Percentiles rank a stretch among this genome's conserved stretches.
Evolutionary conservation across 1,140 invertebrate species (phyloP).

Genomic region (Drosophila sucinea): DNA sequence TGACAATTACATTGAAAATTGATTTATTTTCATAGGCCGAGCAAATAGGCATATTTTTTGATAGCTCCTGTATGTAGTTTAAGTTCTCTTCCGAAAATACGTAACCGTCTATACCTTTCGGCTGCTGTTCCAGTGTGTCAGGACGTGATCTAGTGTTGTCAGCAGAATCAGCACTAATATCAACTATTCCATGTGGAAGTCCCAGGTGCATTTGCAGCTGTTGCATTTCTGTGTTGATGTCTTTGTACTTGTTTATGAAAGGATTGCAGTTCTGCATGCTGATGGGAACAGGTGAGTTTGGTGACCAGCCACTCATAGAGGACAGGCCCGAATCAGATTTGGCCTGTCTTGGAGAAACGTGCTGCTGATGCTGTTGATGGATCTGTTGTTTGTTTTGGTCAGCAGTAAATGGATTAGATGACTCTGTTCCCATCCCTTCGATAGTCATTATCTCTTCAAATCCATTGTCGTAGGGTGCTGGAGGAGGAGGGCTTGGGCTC

Average conservation of each 20-base stretch:
- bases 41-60: constrained; percentile 81
- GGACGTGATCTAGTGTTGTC: not conserved
- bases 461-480: constrained; percentile 85
- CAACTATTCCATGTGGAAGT: not conserved
- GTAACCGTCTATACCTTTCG: constrained; percentile 26
- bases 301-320: constrained; percentile 93
- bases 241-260: constrained; percentile 39
- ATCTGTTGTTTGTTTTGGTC: constrained; percentile 60
- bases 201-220: not conserved
- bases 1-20: constrained; percentile 59
- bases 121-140: not conserved
- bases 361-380: not conserved
- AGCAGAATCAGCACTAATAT: not conserved
- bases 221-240: constrained; percentile 23
- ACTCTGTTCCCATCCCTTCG: not conserved
- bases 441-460: constrained; percentile 4
- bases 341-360: constrained; percentile 85
- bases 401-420: constrained; percentile 43
- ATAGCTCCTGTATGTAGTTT: constrained; percentile 79
- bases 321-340: constrained; percentile 92
- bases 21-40: constrained; percentile 81
- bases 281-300: constrained; percentile 86
- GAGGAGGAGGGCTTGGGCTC: constrained; percentile 92
- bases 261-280: constrained; percentile 23
- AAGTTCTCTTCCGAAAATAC: constrained; percentile 74